Evolutionary conservation across 2,888 invertebrate species (phyloP).

Genomic region (Scotopteryx bipunctaria): DNA sequence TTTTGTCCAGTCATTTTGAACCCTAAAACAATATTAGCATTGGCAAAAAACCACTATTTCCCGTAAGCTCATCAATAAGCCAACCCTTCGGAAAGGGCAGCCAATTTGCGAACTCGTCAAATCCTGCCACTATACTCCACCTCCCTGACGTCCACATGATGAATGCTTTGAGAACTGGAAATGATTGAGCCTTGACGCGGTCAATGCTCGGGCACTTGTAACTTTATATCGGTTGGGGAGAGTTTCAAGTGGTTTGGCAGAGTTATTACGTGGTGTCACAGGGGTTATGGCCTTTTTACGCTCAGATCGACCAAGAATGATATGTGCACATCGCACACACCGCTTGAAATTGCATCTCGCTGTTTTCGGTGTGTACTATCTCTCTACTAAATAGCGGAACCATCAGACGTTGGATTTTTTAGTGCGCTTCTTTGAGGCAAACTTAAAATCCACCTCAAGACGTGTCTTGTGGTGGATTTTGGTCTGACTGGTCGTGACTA

Average conservation of each 20-base stretch:
- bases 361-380: too few species aligned
- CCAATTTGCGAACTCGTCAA: conserved; percentile 29
- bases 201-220: conserved; percentile 15
- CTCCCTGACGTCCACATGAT: conserved; percentile 25
- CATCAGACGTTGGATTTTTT: too few species aligned
- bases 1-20: conserved; percentile 4
- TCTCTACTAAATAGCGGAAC: too few species aligned
- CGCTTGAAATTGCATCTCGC: too few species aligned
- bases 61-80: conserved; percentile 9
- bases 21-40: conserved; percentile 17
- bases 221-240: conserved; percentile 11
- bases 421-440: too few species aligned
- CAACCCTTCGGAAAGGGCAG: conserved; percentile 17
- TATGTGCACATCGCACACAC: too few species aligned
- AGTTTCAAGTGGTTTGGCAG: conserved; percentile 15
- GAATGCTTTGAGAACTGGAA: conserved; percentile 19
- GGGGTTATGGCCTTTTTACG: too few species aligned
- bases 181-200: conserved; percentile 22
- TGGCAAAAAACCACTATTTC: conserved; percentile 1
- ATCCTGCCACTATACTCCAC: conserved; percentile 17
- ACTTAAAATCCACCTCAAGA: too few species aligned
- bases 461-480: too few species aligned
- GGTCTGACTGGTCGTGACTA: too few species aligned
- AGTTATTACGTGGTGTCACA: too few species aligned
- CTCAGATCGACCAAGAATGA: too few species aligned